These are phyloP conservation scores for Spicauda simplicius DNA, from an alignment of 2,888 invertebrate species.

Conservation along the genomic window DNA sequence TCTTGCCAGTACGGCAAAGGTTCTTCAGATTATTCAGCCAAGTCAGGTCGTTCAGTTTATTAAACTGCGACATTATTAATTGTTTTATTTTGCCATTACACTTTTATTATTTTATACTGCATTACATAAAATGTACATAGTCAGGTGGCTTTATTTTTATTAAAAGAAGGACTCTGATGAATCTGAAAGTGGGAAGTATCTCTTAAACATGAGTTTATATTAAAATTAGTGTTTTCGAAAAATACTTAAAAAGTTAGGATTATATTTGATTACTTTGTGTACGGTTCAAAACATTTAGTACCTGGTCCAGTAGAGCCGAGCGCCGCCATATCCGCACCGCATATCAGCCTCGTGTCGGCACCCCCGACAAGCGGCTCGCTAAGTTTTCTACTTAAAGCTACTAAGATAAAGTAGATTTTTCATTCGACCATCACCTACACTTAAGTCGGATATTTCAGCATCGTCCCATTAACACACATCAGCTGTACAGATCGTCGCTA, in stretches of 20 bases:
- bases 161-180: too few species aligned
- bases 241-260: background rate
- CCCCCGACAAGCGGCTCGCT: conserved; percentile 43
- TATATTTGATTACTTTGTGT: background rate
- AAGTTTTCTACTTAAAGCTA: conserved; percentile 53
- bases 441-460: conserved; percentile 40
- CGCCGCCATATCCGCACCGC: conserved; percentile 53
- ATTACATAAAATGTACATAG: too few species aligned
- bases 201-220: too few species aligned
- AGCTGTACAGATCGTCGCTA: conserved; percentile 39
- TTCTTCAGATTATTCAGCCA: too few species aligned
- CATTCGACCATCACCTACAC: conserved; percentile 49
- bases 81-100: too few species aligned
- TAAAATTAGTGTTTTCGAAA: too few species aligned
- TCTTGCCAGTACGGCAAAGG: too few species aligned
- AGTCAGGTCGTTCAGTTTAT: too few species aligned
- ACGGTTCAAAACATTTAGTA: background rate
- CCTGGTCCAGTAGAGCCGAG: conserved; percentile 12
- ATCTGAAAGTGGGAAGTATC: too few species aligned
- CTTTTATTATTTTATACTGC: too few species aligned
- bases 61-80: too few species aligned
- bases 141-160: too few species aligned
- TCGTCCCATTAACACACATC: conserved; percentile 34
- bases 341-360: conserved; percentile 53
- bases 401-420: conserved; percentile 54